phyloP scores from a whole-genome alignment of 2,797 vertebrate genomes.

The Poeciliopsis presidionis region DNA sequence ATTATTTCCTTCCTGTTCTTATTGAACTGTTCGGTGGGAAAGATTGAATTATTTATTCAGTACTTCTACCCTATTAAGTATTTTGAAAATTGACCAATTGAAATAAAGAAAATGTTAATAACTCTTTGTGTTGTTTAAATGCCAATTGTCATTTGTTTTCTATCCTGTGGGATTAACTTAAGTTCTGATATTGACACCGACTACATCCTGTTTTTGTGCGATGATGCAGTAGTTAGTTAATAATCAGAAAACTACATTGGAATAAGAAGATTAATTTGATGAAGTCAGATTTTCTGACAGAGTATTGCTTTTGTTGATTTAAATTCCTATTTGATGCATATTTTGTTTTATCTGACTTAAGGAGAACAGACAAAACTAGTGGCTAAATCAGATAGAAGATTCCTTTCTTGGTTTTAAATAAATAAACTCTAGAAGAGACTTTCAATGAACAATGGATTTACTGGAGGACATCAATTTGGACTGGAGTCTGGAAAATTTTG shows the following conservation, averaged over 20 bases:
- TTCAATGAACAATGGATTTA: not conserved
- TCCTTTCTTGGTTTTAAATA: not conserved
- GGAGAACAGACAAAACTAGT: not conserved
- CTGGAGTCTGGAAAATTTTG: not conserved
- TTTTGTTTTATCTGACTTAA: not conserved
- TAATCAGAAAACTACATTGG: not conserved
- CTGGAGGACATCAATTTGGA: not conserved
- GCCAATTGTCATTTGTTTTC: not conserved
- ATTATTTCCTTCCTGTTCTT: constrained; percentile 16
- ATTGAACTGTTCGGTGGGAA: not conserved
- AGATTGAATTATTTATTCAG: constrained; percentile 5
- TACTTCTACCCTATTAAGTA: not conserved
- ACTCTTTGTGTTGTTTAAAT: not conserved
- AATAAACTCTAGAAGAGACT: not conserved
- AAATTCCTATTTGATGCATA: not conserved
- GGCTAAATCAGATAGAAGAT: not conserved
- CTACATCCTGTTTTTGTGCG: not conserved
- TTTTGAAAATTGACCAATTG: not conserved
- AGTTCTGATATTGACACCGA: not conserved
- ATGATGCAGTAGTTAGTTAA: not conserved
- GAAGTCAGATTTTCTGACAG: not conserved
- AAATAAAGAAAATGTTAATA: not conserved
- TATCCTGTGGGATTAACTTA: not conserved
- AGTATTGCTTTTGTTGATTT: not conserved
- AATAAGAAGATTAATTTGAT: not conserved